Evolutionary conservation across 2,113 vertebrate genomes (phyloP), one percentile per base, ranked within the genome.

Genomic region (Engystomops pustulosus): DNA sequence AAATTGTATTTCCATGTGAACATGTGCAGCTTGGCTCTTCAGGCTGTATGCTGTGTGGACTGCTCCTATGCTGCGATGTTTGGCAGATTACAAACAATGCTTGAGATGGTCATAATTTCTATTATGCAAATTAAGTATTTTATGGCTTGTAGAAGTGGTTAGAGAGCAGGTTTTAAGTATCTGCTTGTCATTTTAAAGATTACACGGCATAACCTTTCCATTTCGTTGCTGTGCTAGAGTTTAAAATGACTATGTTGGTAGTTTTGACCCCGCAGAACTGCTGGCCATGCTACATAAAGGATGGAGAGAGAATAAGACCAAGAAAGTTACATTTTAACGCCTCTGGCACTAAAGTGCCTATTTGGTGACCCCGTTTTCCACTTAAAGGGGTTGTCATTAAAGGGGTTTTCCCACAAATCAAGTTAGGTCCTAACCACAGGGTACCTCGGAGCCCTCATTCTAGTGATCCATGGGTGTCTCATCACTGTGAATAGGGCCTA

Each of bases 1-100:
- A n/a, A n/a, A 98, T 92, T 92, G 94, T 93, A 92, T 93, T 94
- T 44, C 88, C n/a, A 55, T 92, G 88, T 93, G 87, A 92, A 93
- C 88, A 90, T 88, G 89, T 83, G 90, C 45, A 77, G 45, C 34
- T 17, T 67, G 27, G 34, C 4, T 41, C 25, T 75, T 49, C n/a
- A 23, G 12, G 25, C 44, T 69, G 14, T 80, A 1, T 55, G 11
- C 11, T 23, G 12, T 47, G 8, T 38, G 34, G 53, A 25, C 17
- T 1, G 6, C 8, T 34, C n/a, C 9, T 55, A 51, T 78, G 4
- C 45, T 47, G 25, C 9, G 30, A 11, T 32, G n/a, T 70, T 14
- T 75, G 45, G 27, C 15, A 32, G 15, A 30, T 75, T 9, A 17
- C 51, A 45, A 58, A 75, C n/a, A 32, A 27, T 20, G 45, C 23